phyloP scores from a whole-genome alignment of 2,113 vertebrate genomes.

The Centrocercus urophasianus region DNA sequence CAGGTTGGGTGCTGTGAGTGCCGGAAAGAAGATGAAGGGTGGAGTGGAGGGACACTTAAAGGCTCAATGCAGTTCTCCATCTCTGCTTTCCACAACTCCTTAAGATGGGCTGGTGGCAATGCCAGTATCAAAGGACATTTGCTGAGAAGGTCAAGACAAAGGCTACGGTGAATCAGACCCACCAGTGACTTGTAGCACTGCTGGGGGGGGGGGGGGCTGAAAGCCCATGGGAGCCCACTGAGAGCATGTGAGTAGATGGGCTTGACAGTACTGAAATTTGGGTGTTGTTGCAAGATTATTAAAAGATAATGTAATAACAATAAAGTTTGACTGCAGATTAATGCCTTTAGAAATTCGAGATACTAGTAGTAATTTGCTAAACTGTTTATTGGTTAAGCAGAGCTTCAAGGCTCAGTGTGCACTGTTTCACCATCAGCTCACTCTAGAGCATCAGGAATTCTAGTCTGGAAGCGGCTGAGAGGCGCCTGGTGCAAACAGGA shows the following conservation, averaged over 20 bases:
- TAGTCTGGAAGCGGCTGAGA: not conserved
- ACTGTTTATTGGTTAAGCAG: not conserved
- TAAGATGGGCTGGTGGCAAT: not conserved
- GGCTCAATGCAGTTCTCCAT: not conserved
- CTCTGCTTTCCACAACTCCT: not conserved
- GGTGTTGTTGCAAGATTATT: not conserved
- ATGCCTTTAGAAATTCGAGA: not conserved
- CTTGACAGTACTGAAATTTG: not conserved
- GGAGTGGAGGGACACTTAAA: not conserved
- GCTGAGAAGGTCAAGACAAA: not conserved
- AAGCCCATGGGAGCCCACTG: not conserved
- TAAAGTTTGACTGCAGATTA: not conserved
- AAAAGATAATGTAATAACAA: not conserved
- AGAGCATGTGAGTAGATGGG: not conserved
- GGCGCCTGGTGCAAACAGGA: not conserved
- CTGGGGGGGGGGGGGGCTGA: not conserved
- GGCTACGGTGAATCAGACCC: not conserved
- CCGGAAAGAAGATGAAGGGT: not conserved
- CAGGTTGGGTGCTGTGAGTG: not conserved
- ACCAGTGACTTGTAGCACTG: not conserved
- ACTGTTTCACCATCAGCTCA: not conserved
- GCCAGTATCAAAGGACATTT: not conserved
- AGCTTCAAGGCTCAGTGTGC: not conserved
- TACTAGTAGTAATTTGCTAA: not conserved
- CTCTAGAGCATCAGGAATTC: not conserved